phyloP scores from a whole-genome alignment of 2,888 invertebrate species.

The Ashinkailepas kermadecensis region DNA sequence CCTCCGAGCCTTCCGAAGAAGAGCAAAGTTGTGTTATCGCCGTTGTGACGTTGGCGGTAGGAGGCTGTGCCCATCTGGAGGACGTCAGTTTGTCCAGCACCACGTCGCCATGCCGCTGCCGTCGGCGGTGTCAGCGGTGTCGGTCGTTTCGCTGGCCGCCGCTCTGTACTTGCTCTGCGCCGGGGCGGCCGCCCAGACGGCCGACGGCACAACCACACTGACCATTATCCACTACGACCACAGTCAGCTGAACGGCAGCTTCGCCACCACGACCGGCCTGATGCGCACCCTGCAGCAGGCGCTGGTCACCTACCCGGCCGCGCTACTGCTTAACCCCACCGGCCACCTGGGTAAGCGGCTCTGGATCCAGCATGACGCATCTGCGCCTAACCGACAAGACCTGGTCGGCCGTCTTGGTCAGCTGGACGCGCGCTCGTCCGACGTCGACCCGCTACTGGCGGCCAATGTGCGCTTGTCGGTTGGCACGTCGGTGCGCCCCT shows the following conservation, averaged over 20 bases:
- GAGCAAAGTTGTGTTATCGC: no score
- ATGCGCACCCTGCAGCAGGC: neutral
- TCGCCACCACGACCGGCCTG: neutral
- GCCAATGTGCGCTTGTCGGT: slow-evolving; percentile 40
- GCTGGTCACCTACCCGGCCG: neutral
- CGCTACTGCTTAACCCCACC: neutral
- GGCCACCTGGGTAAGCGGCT: slow-evolving; percentile 14
- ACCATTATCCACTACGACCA: slow-evolving; percentile 6
- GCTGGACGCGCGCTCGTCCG: slow-evolving; percentile 44
- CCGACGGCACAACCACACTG: neutral
- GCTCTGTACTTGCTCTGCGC: neutral
- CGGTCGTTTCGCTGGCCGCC: neutral
- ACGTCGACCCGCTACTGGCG: slow-evolving; percentile 60
- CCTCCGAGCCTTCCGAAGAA: no score
- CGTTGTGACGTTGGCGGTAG: no score
- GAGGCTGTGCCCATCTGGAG: no score
- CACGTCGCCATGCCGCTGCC: neutral
- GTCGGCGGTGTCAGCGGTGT: neutral
- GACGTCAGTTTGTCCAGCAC: no score
- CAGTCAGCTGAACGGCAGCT: neutral
- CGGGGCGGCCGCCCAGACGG: neutral
- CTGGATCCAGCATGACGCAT: slow-evolving; percentile 15
- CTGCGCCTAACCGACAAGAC: neutral
- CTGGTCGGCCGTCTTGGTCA: neutral
- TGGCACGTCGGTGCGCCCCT: neutral